A percentile compares a stretch with the other conserved stretches of the same genome.
phyloP scores from a whole-genome alignment of 2,888 invertebrate species.

The Gryllus longicercus region DNA sequence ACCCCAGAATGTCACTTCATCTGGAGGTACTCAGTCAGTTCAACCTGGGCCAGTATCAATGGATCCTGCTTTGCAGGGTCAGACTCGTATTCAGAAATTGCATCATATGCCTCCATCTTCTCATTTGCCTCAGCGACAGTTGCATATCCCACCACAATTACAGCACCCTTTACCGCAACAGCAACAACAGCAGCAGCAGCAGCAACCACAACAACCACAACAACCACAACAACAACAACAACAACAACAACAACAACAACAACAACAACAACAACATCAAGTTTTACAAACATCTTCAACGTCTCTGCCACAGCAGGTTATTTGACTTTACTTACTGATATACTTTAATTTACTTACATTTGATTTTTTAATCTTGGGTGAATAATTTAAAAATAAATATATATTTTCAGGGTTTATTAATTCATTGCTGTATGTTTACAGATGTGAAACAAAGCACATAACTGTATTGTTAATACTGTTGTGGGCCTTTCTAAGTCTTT shows the following conservation, averaged over 20 bases:
- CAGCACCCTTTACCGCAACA: slow-evolving; percentile 38
- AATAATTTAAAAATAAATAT: too few species aligned
- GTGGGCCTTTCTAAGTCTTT: too few species aligned
- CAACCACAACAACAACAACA: slow-evolving; percentile 39
- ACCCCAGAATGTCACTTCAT: slow-evolving; percentile 41
- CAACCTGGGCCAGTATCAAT: background rate
- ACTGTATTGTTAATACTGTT: too few species aligned
- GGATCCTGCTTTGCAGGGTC: background rate
- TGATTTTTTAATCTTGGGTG: too few species aligned
- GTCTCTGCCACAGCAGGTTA: slow-evolving; percentile 27
- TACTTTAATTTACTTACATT: too few species aligned
- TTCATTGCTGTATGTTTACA: too few species aligned
- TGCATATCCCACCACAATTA: slow-evolving; percentile 37
- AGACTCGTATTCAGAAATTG: background rate
- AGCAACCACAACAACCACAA: slow-evolving; percentile 43
- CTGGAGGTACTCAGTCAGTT: background rate
- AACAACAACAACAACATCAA: slow-evolving; percentile 38
- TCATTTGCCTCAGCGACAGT: slow-evolving; percentile 35
- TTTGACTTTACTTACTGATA: too few species aligned
- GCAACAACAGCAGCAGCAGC: slow-evolving; percentile 40
- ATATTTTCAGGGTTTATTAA: too few species aligned
- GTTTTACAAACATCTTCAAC: slow-evolving; percentile 26
- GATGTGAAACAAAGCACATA: too few species aligned
- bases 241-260: slow-evolving; percentile 39
- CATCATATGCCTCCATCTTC: slow-evolving; percentile 1